Evolutionary conservation across 2,113 vertebrate genomes (phyloP).

Genomic region (Oophaga pumilio): DNA sequence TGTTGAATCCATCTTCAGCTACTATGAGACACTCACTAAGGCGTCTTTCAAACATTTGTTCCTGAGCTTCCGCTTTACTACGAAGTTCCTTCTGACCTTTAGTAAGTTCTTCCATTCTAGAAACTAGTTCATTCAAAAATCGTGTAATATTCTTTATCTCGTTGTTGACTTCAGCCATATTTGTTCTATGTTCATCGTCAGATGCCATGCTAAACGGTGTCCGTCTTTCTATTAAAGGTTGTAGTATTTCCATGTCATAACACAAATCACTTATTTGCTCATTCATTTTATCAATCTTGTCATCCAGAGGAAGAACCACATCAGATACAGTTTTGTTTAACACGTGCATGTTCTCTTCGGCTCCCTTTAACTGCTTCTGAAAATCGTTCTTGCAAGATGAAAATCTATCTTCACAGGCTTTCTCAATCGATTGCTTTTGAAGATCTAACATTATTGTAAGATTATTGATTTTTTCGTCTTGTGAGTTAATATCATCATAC

Average conservation of each 20-base stretch:
- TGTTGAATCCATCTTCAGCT: slow-evolving; percentile 78
- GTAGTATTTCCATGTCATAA: slow-evolving; percentile 77
- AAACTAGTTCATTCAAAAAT: slow-evolving; percentile 64
- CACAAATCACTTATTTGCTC: slow-evolving; percentile 77
- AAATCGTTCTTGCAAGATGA: slow-evolving; percentile 69
- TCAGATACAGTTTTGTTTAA: slow-evolving; percentile 75
- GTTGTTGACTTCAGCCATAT: slow-evolving; percentile 60
- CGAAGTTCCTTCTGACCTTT: slow-evolving; percentile 67
- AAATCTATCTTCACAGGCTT: slow-evolving; percentile 68
- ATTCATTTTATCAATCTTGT: slow-evolving; percentile 74
- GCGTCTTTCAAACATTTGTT: slow-evolving; percentile 65
- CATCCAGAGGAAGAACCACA: slow-evolving; percentile 68
- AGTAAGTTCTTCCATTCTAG: slow-evolving; percentile 65
- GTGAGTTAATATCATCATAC: slow-evolving; percentile 68
- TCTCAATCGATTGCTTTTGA: slow-evolving; percentile 66
- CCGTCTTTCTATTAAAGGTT: slow-evolving; percentile 73
- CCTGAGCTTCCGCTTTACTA: slow-evolving; percentile 67
- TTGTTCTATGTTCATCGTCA: slow-evolving; percentile 64
- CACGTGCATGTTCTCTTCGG: slow-evolving; percentile 64
- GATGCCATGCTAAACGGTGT: slow-evolving; percentile 63
- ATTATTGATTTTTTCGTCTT: slow-evolving; percentile 73
- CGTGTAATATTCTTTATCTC: slow-evolving; percentile 68
- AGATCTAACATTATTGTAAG: slow-evolving; percentile 67
- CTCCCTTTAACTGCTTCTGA: slow-evolving; percentile 66
- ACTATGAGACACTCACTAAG: slow-evolving; percentile 68